Percentiles rank a stretch among this genome's conserved stretches.
Conservation (phyloP, 2,888 invertebrate species). For the Lampropteryx suffumata region DNA sequence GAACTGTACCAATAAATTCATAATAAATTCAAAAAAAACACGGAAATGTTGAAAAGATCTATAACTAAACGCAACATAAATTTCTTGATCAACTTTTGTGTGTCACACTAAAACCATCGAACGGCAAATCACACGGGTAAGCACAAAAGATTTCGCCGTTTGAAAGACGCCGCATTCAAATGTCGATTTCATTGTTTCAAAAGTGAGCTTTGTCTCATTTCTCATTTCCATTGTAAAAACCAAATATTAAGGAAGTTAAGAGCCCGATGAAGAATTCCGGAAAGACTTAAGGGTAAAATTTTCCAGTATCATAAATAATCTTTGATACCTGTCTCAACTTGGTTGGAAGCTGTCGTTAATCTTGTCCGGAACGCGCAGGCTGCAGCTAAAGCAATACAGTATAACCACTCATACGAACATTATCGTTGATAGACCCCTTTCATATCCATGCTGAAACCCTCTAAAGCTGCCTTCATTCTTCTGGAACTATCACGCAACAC, state of each 20-base stretch:
- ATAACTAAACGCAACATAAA: too few species aligned
- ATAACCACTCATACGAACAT: background rate
- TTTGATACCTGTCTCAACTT: conserved; percentile 38
- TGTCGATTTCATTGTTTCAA: conserved; percentile 7
- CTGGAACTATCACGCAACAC: too few species aligned
- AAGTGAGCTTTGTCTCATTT: conserved; percentile 1
- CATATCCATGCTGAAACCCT: too few species aligned
- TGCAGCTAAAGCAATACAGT: conserved; percentile 2
- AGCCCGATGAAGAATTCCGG: conserved; percentile 15
- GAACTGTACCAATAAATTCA: background rate
- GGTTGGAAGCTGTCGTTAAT: conserved; percentile 20
- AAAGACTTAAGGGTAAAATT: conserved; percentile 14
- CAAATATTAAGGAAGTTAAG: conserved; percentile 26
- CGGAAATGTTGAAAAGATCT: too few species aligned
- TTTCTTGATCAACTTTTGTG: too few species aligned
- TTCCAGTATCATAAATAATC: conserved; percentile 32
- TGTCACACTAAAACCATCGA: too few species aligned
- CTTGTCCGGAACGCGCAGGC: conserved; percentile 10
- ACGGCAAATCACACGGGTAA: too few species aligned
- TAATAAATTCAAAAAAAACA: too few species aligned
- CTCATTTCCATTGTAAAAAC: conserved; percentile 14
- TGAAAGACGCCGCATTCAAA: background rate
- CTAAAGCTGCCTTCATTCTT: too few species aligned
- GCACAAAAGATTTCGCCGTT: too few species aligned
- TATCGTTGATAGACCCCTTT: too few species aligned